Evolutionary conservation across 2,797 vertebrate genomes (phyloP), one percentile per base, ranked within the genome.

Genomic region (Molossus alvarezi): DNA sequence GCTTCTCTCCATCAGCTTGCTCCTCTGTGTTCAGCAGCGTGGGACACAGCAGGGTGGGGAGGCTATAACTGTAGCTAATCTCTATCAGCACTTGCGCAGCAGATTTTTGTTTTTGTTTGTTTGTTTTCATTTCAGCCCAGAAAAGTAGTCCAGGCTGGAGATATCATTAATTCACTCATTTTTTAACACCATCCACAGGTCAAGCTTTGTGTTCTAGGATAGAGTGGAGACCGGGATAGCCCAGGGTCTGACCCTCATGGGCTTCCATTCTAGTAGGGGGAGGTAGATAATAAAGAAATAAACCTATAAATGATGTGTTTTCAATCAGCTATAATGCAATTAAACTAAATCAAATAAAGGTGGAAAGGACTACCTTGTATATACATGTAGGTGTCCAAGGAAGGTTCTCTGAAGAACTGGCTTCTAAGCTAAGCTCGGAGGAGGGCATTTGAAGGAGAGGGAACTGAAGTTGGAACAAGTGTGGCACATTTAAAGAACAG

Each of bases 341-440:
- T 11, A 33, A 91, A 88, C 69, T 41, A 90, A 87, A 55, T 37
- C 37, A 91, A 33, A 84, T 51, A 72, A 91, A 90, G 48, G 27
- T 17, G 12, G 65, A 82, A 83, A 51, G 20, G 45, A 77, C 55
- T 82, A 41, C 9, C 6, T 23, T 48, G 25, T 5, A 7, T 45
- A 37, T n/a, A 37, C n/a, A 48, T 73, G n/a, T 23, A 85, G 64
- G 2, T 27, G 21, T 64, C 73, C 51, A 89, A 73, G 20, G 79
- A 95, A 89, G 11, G 6, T 67, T 80, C 77, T 77, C 72, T 60
- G 48, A 73, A 91, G 79, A 73, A 51, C 15, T 86, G 64, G 27
- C 23, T 88, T 77, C 69, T 64, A 73, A 72, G 58, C 67, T 88
- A 51, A 76, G 88, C 60, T 6, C 71, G 23, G 64, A 90, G 41